Percentiles rank a stretch among this genome's conserved stretches.
phyloP scores from a whole-genome alignment of 2,888 invertebrate genomes.

The Leucania comma region DNA sequence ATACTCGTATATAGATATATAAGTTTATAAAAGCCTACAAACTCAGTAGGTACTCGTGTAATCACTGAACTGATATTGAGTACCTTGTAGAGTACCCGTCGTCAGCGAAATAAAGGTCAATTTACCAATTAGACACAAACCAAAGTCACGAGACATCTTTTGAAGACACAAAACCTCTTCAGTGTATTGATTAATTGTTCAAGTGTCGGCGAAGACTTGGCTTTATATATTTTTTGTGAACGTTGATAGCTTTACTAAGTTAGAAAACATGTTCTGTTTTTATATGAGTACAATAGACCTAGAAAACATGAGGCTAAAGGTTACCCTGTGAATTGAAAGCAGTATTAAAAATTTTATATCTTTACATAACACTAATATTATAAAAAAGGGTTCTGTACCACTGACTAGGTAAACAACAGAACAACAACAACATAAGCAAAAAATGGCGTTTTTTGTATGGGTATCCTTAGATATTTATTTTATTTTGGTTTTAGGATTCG shows the following conservation, averaged over 20 bases:
- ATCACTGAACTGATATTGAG: constrained; percentile 28
- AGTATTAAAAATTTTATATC: neutral
- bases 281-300: neutral
- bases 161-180: constrained; percentile 46
- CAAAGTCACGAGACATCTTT: constrained; percentile 52
- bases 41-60: constrained; percentile 4
- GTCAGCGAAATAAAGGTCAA: constrained; percentile 42
- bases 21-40: neutral
- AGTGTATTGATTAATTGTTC: constrained; percentile 52
- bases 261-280: constrained; percentile 31
- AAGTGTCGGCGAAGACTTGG: constrained; percentile 21
- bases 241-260: constrained; percentile 19
- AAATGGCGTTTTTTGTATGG: too few relatives aligned
- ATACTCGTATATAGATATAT: neutral
- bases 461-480: too few relatives aligned
- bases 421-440: too few relatives aligned
- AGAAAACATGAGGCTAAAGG: neutral
- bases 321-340: neutral
- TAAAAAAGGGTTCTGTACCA: too few relatives aligned
- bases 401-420: too few relatives aligned
- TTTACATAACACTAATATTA: too few relatives aligned
- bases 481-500: too few relatives aligned
- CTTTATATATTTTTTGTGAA: constrained; percentile 29
- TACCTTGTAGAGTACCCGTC: neutral
- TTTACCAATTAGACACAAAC: constrained; percentile 37